phyloP scores from a whole-genome alignment of 2,113 vertebrate species.

The Mustelus asterias region DNA sequence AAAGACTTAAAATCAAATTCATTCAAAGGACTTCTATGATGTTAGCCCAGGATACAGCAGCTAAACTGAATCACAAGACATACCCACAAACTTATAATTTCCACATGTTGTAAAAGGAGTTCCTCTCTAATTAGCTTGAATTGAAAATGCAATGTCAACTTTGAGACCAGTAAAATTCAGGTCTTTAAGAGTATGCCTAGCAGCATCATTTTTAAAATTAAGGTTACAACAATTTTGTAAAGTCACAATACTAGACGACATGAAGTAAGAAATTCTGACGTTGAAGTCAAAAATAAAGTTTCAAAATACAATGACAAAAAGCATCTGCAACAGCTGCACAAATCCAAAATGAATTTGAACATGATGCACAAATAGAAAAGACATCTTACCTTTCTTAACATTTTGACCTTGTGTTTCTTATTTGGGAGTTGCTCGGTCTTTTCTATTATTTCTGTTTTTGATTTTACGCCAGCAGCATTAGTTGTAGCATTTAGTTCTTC shows the following conservation, averaged over 20 bases:
- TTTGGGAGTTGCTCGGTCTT: slow-evolving; percentile 54
- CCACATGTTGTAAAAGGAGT: background rate
- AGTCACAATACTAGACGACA: background rate
- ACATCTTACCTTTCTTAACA: slow-evolving; percentile 73
- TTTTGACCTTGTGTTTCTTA: slow-evolving; percentile 67
- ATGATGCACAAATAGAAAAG: background rate
- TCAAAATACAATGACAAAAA: slow-evolving; percentile 39
- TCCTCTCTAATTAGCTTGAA: background rate
- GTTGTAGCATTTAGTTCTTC: slow-evolving; percentile 25
- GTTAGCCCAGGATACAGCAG: background rate
- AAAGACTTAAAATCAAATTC: background rate
- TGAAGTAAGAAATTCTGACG: background rate
- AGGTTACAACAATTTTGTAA: background rate
- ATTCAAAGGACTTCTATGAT: background rate
- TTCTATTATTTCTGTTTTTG: slow-evolving; percentile 42
- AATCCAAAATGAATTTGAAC: background rate
- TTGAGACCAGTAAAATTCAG: background rate
- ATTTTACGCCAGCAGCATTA: slow-evolving; percentile 48
- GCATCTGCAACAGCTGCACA: background rate
- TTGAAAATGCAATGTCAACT: background rate
- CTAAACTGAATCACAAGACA: background rate
- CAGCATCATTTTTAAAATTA: background rate
- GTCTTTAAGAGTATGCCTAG: background rate
- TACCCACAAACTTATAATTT: background rate
- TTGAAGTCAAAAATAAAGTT: background rate